Percentiles rank a stretch among this genome's conserved stretches.
These are phyloP conservation scores for Peucedramus taeniatus DNA, from an alignment of 2,113 vertebrate genomes.

Conservation along the genomic window DNA sequence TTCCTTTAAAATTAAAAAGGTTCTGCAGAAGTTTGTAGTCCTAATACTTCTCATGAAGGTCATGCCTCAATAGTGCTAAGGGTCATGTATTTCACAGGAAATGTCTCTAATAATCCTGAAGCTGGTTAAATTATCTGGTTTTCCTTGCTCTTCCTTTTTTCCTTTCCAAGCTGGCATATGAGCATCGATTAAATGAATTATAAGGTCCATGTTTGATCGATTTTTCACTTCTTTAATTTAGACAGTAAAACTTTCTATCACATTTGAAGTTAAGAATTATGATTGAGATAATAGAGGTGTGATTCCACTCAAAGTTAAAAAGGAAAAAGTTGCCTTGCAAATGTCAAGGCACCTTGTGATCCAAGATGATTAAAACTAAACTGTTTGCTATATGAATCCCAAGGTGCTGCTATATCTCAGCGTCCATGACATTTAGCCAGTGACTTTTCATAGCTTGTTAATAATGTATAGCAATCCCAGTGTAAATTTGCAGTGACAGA, in stretches of 20 bases:
- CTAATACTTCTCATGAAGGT: conserved; percentile 6
- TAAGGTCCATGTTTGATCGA: conserved; percentile 48
- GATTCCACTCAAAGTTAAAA: conserved; percentile 65
- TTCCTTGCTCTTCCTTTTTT: conserved; percentile 19
- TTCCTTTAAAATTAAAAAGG: background rate
- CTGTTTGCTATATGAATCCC: conserved; percentile 78
- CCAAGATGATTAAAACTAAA: conserved; percentile 80
- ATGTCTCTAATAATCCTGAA: background rate
- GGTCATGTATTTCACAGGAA: background rate
- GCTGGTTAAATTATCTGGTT: conserved; percentile 21
- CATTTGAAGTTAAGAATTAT: conserved; percentile 68
- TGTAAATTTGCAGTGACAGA: conserved; percentile 74
- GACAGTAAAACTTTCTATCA: conserved; percentile 65
- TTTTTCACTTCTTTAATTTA: conserved; percentile 71
- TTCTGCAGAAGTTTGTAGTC: background rate
- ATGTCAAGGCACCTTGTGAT: conserved; percentile 76
- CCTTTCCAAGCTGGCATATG: background rate
- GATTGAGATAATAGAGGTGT: conserved; percentile 66
- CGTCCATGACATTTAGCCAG: conserved; percentile 74
- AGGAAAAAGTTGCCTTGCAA: conserved; percentile 68
- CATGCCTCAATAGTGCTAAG: background rate
- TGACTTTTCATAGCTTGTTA: conserved; percentile 79
- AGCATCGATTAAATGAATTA: conserved; percentile 60
- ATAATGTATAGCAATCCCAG: conserved; percentile 75
- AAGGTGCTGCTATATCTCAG: conserved; percentile 71